phyloP scores from a whole-genome alignment of 2,113 vertebrate genomes.

The Nicator chloris region DNA sequence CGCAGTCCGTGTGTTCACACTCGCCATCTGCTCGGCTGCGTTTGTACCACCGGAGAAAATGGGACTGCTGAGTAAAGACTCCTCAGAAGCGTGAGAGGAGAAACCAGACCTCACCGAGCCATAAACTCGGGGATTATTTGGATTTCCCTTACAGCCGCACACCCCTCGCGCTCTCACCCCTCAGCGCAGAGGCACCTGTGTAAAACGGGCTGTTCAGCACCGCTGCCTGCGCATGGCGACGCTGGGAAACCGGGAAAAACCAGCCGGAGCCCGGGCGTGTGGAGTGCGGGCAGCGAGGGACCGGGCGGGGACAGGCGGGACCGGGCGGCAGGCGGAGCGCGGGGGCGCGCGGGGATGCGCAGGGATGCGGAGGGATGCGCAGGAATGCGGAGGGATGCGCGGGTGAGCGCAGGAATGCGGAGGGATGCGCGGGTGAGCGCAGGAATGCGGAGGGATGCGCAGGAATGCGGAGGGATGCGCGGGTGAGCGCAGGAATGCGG shows the following conservation, averaged over 20 bases:
- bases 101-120: neutral
- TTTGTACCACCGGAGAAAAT: slow-evolving; percentile 1
- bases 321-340: neutral
- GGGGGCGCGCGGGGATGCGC: neutral
- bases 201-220: neutral
- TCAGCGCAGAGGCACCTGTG: neutral
- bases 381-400: neutral
- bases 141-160: neutral
- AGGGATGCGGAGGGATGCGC: neutral
- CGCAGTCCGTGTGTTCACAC: slow-evolving; percentile 17
- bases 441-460: neutral
- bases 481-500: neutral
- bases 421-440: neutral
- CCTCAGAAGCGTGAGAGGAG: neutral
- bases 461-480: neutral
- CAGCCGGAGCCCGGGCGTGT: neutral
- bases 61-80: slow-evolving; percentile 20
- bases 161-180: neutral
- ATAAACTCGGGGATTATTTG: neutral
- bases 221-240: neutral
- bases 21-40: slow-evolving; percentile 60
- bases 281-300: slow-evolving; percentile 27
- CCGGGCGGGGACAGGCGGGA: neutral
- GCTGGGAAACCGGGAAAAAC: neutral
- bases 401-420: no score